Evolutionary conservation across 2,888 invertebrate genomes (phyloP).

Genomic region (Isotomurus palustris): DNA sequence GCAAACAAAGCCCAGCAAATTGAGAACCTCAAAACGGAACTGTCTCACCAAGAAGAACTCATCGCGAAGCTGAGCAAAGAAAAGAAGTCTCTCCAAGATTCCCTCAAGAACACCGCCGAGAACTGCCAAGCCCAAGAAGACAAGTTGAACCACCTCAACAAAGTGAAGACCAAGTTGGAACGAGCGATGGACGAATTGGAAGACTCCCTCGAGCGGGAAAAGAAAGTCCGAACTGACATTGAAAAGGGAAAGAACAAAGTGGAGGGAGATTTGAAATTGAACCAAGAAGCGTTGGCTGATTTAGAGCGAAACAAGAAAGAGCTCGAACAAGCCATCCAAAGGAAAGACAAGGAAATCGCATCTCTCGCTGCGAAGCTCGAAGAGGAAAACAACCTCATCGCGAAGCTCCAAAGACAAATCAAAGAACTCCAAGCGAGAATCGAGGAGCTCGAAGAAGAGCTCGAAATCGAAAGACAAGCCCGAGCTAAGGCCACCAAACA

Average conservation of each 20-base stretch:
- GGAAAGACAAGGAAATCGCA: slow-evolving; percentile 98
- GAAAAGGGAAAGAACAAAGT: slow-evolving; percentile 98
- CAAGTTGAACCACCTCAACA: slow-evolving; percentile 99
- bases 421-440: slow-evolving; percentile 73
- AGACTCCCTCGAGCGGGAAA: slow-evolving; percentile 97
- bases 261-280: slow-evolving; percentile 97
- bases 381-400: slow-evolving; percentile 96
- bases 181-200: slow-evolving; percentile 97
- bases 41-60: slow-evolving; percentile 98
- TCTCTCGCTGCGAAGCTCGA: slow-evolving; percentile 94
- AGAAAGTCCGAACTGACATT: slow-evolving; percentile 95
- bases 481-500: slow-evolving; percentile 80
- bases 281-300: slow-evolving; percentile 95
- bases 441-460: slow-evolving; percentile 98
- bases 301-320: slow-evolving; percentile 98
- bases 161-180: slow-evolving; percentile 98
- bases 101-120: slow-evolving; percentile 85
- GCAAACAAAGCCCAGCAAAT: slow-evolving; percentile 98
- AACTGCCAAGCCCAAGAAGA: slow-evolving; percentile 96
- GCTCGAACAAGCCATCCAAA: slow-evolving; percentile 93
- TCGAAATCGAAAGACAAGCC: slow-evolving; percentile 97
- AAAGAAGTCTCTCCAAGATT: slow-evolving; percentile 94
- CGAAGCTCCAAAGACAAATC: slow-evolving; percentile 97
- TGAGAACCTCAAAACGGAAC: slow-evolving; percentile 96
- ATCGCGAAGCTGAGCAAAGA: slow-evolving; percentile 99